Conservation (phyloP, 2,888 invertebrate species). For the Crocallis elinguaria region DNA sequence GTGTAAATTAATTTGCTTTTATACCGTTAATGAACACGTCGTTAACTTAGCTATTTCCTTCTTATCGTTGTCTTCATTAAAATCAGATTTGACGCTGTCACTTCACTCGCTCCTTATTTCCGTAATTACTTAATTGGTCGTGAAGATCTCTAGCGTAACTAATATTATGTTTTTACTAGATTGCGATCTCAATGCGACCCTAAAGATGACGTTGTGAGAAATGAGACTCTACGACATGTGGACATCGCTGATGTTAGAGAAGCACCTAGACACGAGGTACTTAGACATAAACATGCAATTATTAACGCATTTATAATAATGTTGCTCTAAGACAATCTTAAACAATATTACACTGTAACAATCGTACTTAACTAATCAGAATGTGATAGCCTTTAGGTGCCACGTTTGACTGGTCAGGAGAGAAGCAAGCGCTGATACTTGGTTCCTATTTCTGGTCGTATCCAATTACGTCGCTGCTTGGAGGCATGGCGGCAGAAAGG, state of each 20-base stretch:
- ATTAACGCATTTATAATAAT: background rate
- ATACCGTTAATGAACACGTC: too few relatives aligned
- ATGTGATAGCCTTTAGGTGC: slow-evolving; percentile 42
- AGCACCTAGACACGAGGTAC: slow-evolving; percentile 65
- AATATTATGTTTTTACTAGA: slow-evolving; percentile 53
- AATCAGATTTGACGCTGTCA: too few relatives aligned
- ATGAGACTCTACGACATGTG: slow-evolving; percentile 58
- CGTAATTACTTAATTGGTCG: slow-evolving; percentile 6
- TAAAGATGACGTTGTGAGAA: slow-evolving; percentile 52
- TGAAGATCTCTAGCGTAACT: slow-evolving; percentile 42
- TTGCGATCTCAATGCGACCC: slow-evolving; percentile 60
- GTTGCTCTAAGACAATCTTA: background rate
- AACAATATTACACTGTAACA: background rate
- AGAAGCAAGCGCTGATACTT: slow-evolving; percentile 86
- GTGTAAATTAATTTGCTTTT: too few relatives aligned
- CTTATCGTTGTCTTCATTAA: background rate
- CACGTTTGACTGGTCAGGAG: slow-evolving; percentile 83
- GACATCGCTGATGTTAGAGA: slow-evolving; percentile 68
- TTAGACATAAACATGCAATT: background rate
- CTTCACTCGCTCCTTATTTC: slow-evolving; percentile 5
- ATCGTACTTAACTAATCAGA: background rate
- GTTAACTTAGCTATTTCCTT: background rate
- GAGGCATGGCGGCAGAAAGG: slow-evolving; percentile 87
- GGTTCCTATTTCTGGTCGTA: slow-evolving; percentile 90
- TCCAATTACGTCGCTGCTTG: slow-evolving; percentile 86